Evolutionary conservation across 2,888 invertebrate species (phyloP), one percentile per base, ranked within the genome.

Genomic region (Orthosia incerta): DNA sequence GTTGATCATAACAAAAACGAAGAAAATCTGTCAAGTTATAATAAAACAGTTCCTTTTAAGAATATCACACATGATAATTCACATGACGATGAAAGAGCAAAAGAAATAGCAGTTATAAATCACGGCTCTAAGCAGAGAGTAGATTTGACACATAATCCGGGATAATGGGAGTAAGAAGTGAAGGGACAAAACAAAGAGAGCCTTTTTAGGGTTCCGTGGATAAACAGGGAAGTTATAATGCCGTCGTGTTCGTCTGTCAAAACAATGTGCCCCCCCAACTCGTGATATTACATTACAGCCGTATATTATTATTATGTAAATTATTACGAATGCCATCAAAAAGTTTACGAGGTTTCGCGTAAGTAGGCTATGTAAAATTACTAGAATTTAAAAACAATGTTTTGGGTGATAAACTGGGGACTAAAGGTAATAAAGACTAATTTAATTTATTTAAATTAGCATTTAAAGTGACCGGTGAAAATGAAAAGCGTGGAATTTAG

Each of bases 121-220:
- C 87, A 79, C 23, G 11, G 51, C 67, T 72, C 56, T 56, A 63
- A 71, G 59, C 61, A 65, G 64, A 74, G 57, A 80, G 80, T 79
- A 87, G 72, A 87, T 86, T 74, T 87, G 86, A 85, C 86, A 85
- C 69, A 74, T 83, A 79, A 86, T 85, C 80, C 75, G 60, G 79
- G 79, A 83, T 83, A 79, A 85, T 76, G 68, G 67, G 60, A 74
- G 68, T 59, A 77, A 79, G 76, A 67, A 73, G 64, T 26, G 70
- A 76, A 60, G 60, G 79, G 26, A 71, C 76, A 71, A 77, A 79
- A 81, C 79, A 82, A 78, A 84, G 66, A 59, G 18, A 71, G 39
- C 59, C 65, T 65, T 67, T 73, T 80, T 26, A 61, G 81, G 81
- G 84, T 75, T 53, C 75, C 76, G 55, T 69, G 26, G 26, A 53